Conservation (phyloP, 1,140 invertebrate species). For the Dendrolimus kikuchii region DNA sequence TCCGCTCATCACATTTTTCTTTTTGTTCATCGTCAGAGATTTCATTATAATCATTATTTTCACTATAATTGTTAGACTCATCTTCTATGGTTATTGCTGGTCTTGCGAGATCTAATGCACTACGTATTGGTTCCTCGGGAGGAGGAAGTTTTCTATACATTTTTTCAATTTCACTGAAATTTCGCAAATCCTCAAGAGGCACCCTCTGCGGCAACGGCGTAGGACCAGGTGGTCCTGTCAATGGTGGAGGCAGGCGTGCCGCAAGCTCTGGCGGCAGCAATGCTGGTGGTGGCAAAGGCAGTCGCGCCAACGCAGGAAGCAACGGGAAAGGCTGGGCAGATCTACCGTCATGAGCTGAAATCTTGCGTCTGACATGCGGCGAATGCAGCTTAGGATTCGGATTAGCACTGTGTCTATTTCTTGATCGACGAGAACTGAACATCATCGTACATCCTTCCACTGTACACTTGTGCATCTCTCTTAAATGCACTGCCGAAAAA, state of each 20-base stretch:
- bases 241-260: constrained; percentile 74
- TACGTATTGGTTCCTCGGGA: constrained; percentile 42
- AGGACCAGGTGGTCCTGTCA: constrained; percentile 76
- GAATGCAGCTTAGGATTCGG: constrained; percentile 99
- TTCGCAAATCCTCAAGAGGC: constrained; percentile 71
- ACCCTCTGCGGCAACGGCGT: constrained; percentile 72
- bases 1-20: constrained; percentile 30
- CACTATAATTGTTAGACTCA: constrained; percentile 50
- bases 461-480: constrained; percentile 86
- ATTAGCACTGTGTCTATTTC: constrained; percentile 92
- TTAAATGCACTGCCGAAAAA: constrained; percentile 94
- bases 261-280: constrained; percentile 64
- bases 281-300: constrained; percentile 54
- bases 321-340: constrained; percentile 89
- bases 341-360: constrained; percentile 92
- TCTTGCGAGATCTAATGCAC: constrained; percentile 51
- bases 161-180: constrained; percentile 71
- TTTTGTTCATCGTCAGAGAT: constrained; percentile 63
- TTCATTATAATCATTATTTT: constrained; percentile 37
- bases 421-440: constrained; percentile 82
- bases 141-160: constrained; percentile 64
- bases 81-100: constrained; percentile 30
- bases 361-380: constrained; percentile 92
- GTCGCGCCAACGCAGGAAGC: constrained; percentile 74
- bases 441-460: constrained; percentile 86